These are phyloP conservation scores for Seriola dumerili DNA, from an alignment of 2,113 vertebrate genomes.

Conservation along the genomic window DNA sequence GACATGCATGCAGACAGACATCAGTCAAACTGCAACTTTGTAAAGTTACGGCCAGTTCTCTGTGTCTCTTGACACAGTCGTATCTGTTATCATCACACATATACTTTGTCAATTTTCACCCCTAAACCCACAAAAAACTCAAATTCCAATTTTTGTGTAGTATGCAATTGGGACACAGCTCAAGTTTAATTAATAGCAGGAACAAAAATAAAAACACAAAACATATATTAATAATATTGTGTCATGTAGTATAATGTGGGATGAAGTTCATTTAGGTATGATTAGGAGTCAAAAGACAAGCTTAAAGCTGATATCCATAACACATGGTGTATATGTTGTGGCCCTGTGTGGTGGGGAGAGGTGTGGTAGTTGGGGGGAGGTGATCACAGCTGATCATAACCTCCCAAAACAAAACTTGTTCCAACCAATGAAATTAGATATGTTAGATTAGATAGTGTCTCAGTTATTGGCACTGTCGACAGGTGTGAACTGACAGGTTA, in stretches of 20 bases:
- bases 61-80: background rate
- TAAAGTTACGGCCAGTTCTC: conserved; percentile 7
- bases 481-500: background rate
- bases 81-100: background rate
- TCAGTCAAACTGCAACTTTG: conserved; percentile 25
- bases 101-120: background rate
- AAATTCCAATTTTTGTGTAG: background rate
- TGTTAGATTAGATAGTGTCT: too few species aligned
- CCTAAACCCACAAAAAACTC: background rate
- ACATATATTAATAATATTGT: conserved; percentile 33
- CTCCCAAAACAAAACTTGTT: background rate
- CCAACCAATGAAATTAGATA: background rate
- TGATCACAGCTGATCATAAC: background rate
- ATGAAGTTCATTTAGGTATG: conserved; percentile 15
- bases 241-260: conserved; percentile 25
- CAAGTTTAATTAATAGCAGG: conserved; percentile 63
- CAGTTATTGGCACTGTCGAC: background rate
- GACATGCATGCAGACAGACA: conserved; percentile 22
- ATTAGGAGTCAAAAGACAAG: conserved; percentile 40
- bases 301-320: conserved; percentile 62
- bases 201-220: conserved; percentile 52
- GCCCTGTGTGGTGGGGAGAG: background rate
- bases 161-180: conserved; percentile 72
- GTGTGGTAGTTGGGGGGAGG: background rate
- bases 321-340: background rate